Evolutionary conservation across 1,140 invertebrate genomes (phyloP).

Genomic region (Drosophila pachea): DNA sequence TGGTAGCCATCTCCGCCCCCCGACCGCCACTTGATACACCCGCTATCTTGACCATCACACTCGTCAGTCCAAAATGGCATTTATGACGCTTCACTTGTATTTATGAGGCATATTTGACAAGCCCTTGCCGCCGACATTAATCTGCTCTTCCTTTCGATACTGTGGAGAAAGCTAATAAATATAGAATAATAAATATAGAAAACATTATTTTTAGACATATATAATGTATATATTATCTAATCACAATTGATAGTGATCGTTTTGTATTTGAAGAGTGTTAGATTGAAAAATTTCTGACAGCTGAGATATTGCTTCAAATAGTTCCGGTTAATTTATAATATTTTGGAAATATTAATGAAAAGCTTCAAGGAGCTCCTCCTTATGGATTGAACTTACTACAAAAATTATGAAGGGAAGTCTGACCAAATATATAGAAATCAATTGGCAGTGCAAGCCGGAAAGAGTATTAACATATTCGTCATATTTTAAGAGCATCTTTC

Average conservation of each 20-base stretch:
- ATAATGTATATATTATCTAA: no score
- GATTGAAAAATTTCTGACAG: no score
- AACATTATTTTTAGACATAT: no score
- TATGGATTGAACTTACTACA: no score
- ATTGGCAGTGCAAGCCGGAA: not conserved
- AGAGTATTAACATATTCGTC: not conserved
- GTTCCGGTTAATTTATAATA: no score
- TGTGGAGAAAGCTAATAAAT: not conserved
- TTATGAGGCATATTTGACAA: conserved; percentile 56
- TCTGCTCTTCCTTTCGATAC: conserved; percentile 3
- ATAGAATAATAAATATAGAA: no score
- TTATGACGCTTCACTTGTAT: conserved; percentile 66
- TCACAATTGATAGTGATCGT: no score
- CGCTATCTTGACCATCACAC: conserved; percentile 10
- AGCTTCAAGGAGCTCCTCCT: no score
- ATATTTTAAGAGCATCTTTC: not conserved
- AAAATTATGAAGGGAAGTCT: no score
- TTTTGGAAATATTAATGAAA: no score
- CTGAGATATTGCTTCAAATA: no score
- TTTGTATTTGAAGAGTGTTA: no score
- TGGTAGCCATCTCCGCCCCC: not conserved
- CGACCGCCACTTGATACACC: not conserved
- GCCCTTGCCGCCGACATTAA: conserved; percentile 9
- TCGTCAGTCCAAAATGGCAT: conserved; percentile 51
- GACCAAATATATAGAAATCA: not conserved